phyloP scores from a whole-genome alignment of 35 echinoderm and acorn worm species.

The Amphiura filiformis region DNA sequence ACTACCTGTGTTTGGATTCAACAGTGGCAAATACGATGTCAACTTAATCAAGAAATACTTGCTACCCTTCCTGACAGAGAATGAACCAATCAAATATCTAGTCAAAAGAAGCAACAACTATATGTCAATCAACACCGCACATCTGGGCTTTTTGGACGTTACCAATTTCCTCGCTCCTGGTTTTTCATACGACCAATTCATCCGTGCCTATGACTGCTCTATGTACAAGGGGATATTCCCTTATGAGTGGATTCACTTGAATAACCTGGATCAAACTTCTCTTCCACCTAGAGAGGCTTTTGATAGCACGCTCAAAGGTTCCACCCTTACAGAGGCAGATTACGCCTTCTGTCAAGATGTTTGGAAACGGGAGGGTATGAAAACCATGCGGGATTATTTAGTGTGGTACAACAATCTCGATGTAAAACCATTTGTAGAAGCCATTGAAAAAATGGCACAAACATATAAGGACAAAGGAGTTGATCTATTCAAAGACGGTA shows the following conservation, averaged over 20 bases:
- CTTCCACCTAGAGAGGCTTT: slow-evolving; percentile 42
- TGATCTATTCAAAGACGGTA: slow-evolving; percentile 54
- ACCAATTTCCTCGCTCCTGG: slow-evolving; percentile 21
- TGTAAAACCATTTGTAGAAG: slow-evolving; percentile 46
- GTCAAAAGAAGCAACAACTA: slow-evolving; percentile 15
- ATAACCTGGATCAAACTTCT: slow-evolving; percentile 6
- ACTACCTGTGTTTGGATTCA: slow-evolving; percentile 42
- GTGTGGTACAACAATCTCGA: slow-evolving; percentile 55
- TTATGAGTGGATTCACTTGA: slow-evolving; percentile 25
- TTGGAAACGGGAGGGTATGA: slow-evolving; percentile 32
- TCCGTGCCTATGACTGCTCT: slow-evolving; percentile 35
- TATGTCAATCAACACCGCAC: neutral
- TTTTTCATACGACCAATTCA: slow-evolving; percentile 9
- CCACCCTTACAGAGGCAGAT: neutral
- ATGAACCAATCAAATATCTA: neutral
- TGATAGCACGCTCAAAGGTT: slow-evolving; percentile 5
- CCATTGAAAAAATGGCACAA: slow-evolving; percentile 51
- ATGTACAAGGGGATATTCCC: slow-evolving; percentile 19
- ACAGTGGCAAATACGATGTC: slow-evolving; percentile 27
- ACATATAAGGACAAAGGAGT: slow-evolving; percentile 34
- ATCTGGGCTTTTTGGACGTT: slow-evolving; percentile 18
- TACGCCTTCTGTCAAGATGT: slow-evolving; percentile 32
- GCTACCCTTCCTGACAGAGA: slow-evolving; percentile 1
- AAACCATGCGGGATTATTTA: slow-evolving; percentile 25
- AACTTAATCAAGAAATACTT: slow-evolving; percentile 25